Evolutionary conservation across 2,113 vertebrate genomes (phyloP).

Genomic region (Tetrao urogallus): DNA sequence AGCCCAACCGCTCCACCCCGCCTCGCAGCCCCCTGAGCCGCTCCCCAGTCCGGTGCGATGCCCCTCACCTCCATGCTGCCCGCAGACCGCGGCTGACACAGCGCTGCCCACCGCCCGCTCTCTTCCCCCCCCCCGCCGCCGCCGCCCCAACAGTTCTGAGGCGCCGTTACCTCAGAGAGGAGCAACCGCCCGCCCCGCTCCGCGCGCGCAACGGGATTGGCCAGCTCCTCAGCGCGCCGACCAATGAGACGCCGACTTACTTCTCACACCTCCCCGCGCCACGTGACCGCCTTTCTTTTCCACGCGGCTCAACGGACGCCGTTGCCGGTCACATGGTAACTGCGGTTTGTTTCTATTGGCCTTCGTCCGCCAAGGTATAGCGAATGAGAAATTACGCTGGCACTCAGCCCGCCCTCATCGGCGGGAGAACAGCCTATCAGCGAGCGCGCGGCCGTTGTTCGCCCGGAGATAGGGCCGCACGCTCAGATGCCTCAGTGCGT

Average conservation of each 20-base stretch:
- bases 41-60: accelerated
- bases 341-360: not conserved
- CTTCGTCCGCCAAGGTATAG: accelerated
- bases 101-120: not conserved
- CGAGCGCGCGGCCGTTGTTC: not conserved
- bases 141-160: not conserved
- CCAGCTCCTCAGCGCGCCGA: accelerated
- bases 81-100: accelerated
- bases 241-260: not conserved
- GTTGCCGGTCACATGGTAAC: accelerated
- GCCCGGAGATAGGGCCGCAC: not conserved
- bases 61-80: slow-evolving; percentile 34
- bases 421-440: not conserved
- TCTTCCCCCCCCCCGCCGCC: not conserved
- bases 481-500: accelerated
- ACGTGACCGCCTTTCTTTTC: not conserved
- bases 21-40: not conserved
- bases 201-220: not conserved
- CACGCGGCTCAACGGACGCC: accelerated
- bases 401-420: not conserved
- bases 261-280: not conserved
- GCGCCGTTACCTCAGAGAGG: not conserved
- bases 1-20: no score
- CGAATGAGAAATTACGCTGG: not conserved
- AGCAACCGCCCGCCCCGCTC: not conserved